Evolutionary conservation across 1,140 invertebrate species (phyloP), one percentile per base, ranked within the genome.

Genomic region (Polypedilum vanderplanki): DNA sequence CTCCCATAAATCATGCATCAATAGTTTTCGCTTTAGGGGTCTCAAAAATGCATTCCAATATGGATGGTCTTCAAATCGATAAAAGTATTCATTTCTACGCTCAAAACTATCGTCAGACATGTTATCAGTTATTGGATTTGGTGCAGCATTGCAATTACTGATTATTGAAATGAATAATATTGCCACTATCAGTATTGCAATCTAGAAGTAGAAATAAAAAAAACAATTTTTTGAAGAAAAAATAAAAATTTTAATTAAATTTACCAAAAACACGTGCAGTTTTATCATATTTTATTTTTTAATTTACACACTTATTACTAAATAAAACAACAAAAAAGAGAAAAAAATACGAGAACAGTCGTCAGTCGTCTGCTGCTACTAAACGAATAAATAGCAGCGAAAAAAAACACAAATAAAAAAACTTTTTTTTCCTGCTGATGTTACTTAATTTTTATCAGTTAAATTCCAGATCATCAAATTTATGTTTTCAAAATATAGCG

Each of bases 361-460:
- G 24, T 1, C 24, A 33, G 24, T 33, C 24, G 1, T 33, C 24
- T 33, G 24, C 24, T 33, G 24, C 24, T 33, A 33, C 24, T 3
- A 33, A 1, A 33, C 24, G 24, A 33, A 33, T 33, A 33, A 33
- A 33, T 5, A 33, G 24, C 24, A 33, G 24, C 24, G 24, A 5
- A 33, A 33, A 3, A 5, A 33, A 33, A 33, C 24, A 33, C 24
- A 33, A 33, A 33, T 33, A 33, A 57, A n/a, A n/a, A 15, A 0
- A n/a, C 12, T 57, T 57, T 57, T 46, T 57, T 57, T 57, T n/a
- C 12, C n/a, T 57, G 46, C 46, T 57, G 46, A 57, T 57, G 10
- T 57, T 57, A 12, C 46, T 57, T 57, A 57, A 57, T 57, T n/a
- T n/a, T 57, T 57, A 57, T 57, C 46, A 57, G 46, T 57, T 57